phyloP scores from a whole-genome alignment of 2,888 invertebrate genomes.

The Drosophila diplacantha region DNA sequence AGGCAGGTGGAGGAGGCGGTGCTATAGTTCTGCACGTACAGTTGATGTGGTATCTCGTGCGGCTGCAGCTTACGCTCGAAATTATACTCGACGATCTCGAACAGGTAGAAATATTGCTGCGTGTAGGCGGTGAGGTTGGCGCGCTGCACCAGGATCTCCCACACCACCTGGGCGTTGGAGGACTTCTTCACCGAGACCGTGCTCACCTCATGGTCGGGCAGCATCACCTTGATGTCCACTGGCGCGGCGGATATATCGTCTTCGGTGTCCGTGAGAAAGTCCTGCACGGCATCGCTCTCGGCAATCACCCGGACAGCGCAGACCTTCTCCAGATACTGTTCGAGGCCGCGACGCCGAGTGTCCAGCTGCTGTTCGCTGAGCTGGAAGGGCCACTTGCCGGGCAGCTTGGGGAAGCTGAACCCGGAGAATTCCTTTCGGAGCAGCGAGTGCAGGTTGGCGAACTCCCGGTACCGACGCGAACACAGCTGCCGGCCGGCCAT shows the following conservation, averaged over 20 bases:
- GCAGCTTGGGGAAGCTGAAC: slow-evolving; percentile 97
- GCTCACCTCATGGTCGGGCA: slow-evolving; percentile 94
- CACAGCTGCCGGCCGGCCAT: slow-evolving; percentile 99
- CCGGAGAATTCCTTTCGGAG: slow-evolving; percentile 95
- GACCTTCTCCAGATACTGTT: slow-evolving; percentile 98
- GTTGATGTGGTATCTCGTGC: slow-evolving; percentile 96
- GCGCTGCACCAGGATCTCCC: slow-evolving; percentile 90
- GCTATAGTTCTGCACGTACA: slow-evolving; percentile 99
- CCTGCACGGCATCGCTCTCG: slow-evolving; percentile 97
- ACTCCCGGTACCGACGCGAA: slow-evolving; percentile 97
- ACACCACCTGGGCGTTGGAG: slow-evolving; percentile 93
- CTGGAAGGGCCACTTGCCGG: slow-evolving; percentile 99
- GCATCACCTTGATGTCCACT: slow-evolving; percentile 87
- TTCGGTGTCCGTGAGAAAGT: slow-evolving; percentile 95
- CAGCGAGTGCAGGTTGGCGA: slow-evolving; percentile 91
- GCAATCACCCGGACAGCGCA: slow-evolving; percentile 99
- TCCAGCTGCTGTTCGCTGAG: slow-evolving; percentile 98
- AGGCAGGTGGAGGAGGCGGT: slow-evolving; percentile 98
- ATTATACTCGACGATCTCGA: slow-evolving; percentile 98
- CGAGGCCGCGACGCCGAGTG: slow-evolving; percentile 94
- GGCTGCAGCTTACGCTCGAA: slow-evolving; percentile 96
- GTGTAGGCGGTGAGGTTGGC: slow-evolving; percentile 88
- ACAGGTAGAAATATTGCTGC: slow-evolving; percentile 94
- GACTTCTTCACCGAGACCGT: slow-evolving; percentile 93
- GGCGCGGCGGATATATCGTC: slow-evolving; percentile 87